Conservation (phyloP, 1,140 invertebrate genomes). For the Lepidotrigona ventralis region DNA sequence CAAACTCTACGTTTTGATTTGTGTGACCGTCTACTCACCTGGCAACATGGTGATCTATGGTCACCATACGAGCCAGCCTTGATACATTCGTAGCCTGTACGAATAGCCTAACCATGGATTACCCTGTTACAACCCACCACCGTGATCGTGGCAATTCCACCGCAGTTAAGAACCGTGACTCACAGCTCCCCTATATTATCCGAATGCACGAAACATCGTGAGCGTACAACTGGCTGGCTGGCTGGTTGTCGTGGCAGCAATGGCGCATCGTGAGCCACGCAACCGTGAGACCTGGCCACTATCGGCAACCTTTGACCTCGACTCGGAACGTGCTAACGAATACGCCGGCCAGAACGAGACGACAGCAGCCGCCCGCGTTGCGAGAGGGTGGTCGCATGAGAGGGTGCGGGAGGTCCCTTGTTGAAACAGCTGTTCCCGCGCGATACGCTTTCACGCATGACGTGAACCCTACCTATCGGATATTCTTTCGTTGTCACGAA, state of each 20-base stretch:
- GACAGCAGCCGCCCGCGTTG: not conserved
- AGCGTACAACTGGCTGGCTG: not conserved
- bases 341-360: not conserved
- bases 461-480: not conserved
- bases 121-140: not conserved
- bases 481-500: constrained; percentile 20
- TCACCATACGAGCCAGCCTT: constrained; percentile 1
- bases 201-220: not conserved
- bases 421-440: constrained; percentile 19
- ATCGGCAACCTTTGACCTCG: not conserved
- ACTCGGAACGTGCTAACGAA: not conserved
- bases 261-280: constrained; percentile 1
- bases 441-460: constrained; percentile 22
- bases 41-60: not conserved
- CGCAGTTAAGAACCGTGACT: not conserved
- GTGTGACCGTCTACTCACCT: not conserved
- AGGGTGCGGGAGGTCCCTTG: not conserved
- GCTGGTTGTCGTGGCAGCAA: not conserved
- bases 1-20: constrained; percentile 4
- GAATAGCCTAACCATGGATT: not conserved
- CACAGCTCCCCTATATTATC: not conserved
- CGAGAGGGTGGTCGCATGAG: too few relatives aligned
- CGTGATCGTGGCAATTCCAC: not conserved
- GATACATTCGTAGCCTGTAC: not conserved
- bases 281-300: not conserved